phyloP scores from a whole-genome alignment of 2,113 vertebrate genomes.

The Oncorhynchus nerka region DNA sequence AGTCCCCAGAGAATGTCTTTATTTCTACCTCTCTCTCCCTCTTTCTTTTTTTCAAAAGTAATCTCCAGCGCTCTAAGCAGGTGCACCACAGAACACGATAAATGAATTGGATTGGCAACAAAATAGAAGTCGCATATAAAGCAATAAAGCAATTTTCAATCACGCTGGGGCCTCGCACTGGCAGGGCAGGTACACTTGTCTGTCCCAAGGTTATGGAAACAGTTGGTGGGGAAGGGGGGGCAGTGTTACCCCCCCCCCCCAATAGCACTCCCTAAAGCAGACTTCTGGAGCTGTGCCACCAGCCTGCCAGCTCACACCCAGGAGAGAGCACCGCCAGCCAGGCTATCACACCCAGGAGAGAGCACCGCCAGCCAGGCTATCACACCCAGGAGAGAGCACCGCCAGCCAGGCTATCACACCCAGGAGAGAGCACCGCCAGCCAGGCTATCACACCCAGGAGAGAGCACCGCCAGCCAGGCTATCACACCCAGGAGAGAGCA shows the following conservation, averaged over 20 bases:
- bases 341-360: neutral
- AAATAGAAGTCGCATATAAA: conserved; percentile 71
- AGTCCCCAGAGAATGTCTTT: conserved; percentile 31
- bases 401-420: neutral
- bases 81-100: conserved; percentile 64
- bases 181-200: conserved; percentile 56
- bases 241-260: neutral
- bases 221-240: conserved; percentile 44
- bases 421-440: no score
- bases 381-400: no score
- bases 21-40: neutral
- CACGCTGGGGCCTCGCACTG: conserved; percentile 48
- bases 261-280: neutral
- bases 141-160: conserved; percentile 77
- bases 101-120: conserved; percentile 66
- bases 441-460: neutral
- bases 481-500: no score
- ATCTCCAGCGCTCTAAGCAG: conserved; percentile 63
- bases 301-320: neutral
- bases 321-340: neutral
- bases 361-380: neutral
- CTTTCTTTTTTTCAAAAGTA: conserved; percentile 56
- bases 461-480: no score
- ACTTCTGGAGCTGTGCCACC: neutral
- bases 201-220: conserved; percentile 61